phyloP scores from a whole-genome alignment of 2,113 vertebrate species.

The Morone saxatilis region DNA sequence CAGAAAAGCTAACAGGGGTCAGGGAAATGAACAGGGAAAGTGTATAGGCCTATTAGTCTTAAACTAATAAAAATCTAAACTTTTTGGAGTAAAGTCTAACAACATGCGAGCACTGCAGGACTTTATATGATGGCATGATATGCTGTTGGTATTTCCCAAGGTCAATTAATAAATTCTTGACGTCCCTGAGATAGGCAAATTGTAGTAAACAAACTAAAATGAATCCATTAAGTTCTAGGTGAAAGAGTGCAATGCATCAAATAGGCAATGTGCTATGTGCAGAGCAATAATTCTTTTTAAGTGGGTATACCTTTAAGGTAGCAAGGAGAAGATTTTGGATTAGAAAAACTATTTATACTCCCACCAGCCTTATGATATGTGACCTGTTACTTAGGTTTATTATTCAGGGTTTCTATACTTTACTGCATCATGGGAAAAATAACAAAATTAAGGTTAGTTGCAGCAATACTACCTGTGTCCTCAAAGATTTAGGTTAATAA shows the following conservation, averaged over 20 bases:
- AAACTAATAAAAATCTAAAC: neutral
- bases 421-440: slow-evolving; percentile 19
- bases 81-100: neutral
- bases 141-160: neutral
- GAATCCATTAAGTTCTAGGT: slow-evolving; percentile 14
- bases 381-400: slow-evolving; percentile 13
- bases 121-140: neutral
- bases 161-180: slow-evolving; percentile 4
- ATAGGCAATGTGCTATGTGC: neutral
- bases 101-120: neutral
- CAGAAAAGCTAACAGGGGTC: slow-evolving; percentile 28
- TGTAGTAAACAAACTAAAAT: slow-evolving; percentile 20
- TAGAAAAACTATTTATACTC: slow-evolving; percentile 14
- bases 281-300: slow-evolving; percentile 13
- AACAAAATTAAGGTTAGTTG: slow-evolving; percentile 12
- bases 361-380: neutral
- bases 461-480: slow-evolving; percentile 6
- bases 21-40: neutral
- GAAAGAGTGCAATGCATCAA: slow-evolving; percentile 13
- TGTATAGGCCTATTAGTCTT: neutral
- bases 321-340: slow-evolving; percentile 13
- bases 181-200: neutral
- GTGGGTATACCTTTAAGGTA: slow-evolving; percentile 1
- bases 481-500: slow-evolving; percentile 40
- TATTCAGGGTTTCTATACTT: slow-evolving; percentile 19